Base-by-base conservation (phyloP, 2,113 vertebrate genomes). In the Nothobranchius furzeri region DNA sequence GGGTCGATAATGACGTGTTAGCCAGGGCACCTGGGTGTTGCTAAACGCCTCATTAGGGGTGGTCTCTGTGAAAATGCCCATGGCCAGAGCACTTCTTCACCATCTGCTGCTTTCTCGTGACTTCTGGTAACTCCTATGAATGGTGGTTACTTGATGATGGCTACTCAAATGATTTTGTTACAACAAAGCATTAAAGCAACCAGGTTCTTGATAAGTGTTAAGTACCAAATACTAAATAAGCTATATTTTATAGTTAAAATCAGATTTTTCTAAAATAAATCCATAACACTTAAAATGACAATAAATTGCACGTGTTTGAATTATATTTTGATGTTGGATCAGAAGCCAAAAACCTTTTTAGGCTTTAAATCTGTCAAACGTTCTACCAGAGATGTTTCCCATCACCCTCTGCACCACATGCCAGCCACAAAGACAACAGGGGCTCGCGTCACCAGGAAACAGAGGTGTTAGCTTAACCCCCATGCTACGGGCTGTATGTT, bases 11-110 rank as follows among this genome's bases (percentile, higher is more conserved):
- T 80, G 30, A 64, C 59, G 64, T 67, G 64, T 85, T 76, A 75
- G 51, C 62, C 64, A 49, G 76, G 80, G 56, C 87, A 87, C 78
- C 81, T 82, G 83, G 78, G 71, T 89, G 88, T 82, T 79, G 66
- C 86, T 87, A 84, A 89, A 89, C 76, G 85, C 85, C 69, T 89
- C 80, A 83, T 84, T 90, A 82, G 67, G 74, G 87, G 80, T 85
- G 85, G 84, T 88, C 88, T 81, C 48, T 56, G 58, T 70, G 59
- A 79, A 69, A 78, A 83, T 83, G 79, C 77, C 85, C 56, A 52
- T 51, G 68, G 73, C 65, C 61, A 66, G 50, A 83, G n/a, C 59
- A 59, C 64, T 70, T 76, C 64, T 60, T 72, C 68, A 45, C 75
- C 84, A 83, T 87, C 81, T 86, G 84, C 70, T 78, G 40, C 60